Evolutionary conservation across 2,113 vertebrate genomes (phyloP), one percentile per base, ranked within the genome.

Genomic region (Cyanoramphus novaezelandiae): DNA sequence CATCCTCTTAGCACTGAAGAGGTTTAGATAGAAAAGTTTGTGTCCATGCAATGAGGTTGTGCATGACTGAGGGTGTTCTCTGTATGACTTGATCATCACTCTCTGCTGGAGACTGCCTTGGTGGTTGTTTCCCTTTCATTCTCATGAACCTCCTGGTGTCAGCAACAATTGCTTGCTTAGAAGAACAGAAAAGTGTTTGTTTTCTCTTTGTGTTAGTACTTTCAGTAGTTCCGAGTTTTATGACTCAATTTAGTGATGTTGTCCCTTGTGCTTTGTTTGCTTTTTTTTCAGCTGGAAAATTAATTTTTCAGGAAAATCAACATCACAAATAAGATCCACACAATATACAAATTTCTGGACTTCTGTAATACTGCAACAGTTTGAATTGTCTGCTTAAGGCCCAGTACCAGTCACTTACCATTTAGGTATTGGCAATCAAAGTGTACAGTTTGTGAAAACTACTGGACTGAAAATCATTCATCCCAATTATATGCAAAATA

Each of bases 1-100:
- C 29, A 2, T 17, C 2, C 41, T 37, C 27, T 5, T 11, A 20
- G 43, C 9, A 2, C 33, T 52, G 0, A 12, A 31, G 44, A 43
- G 50, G 33, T 29, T 65, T 46, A 5, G 24, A 2, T 2, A 15
- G 41, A 9, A 41, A 12, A 7, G 62, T 19, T 27, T 27, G 29
- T 55, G 68, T 47, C 28, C 0, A 0, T 46, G n/a, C 68, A 14
- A 0, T 12, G 60, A 17, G 67, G 64, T 3, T 35, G 53, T 47
- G 64, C 31, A 0, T 15, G 35, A 5, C 59, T 17, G 31, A 29
- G 81, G 5, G 46, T 12, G 27, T 37, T 50, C 27, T 64, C 49
- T 3, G 3, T 49, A 35, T 21, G 71, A 23, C 35, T 37, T 10
- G 4, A 18, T 39, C 28, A 13, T n/a, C 7, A 1, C 39, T 11